Evolutionary conservation across 2,113 vertebrate species (phyloP).

Genomic region (Solenodon paradoxus): DNA sequence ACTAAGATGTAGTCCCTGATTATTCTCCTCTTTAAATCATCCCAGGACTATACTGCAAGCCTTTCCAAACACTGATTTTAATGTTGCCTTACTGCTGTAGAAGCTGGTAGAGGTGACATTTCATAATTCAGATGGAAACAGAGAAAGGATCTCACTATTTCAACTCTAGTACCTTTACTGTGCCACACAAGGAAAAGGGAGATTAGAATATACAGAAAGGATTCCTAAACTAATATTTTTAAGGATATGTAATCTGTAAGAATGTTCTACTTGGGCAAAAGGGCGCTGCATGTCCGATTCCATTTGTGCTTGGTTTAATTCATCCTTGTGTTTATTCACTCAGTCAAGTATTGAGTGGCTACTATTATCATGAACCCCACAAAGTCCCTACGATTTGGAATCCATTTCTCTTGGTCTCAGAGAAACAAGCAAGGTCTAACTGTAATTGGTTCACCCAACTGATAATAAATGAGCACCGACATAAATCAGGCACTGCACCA

Average conservation of each 20-base stretch:
- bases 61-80: conserved; percentile 80
- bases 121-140: conserved; percentile 79
- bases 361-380: not conserved
- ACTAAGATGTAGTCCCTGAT: conserved; percentile 71
- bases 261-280: not conserved
- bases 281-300: not conserved
- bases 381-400: not conserved
- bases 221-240: not conserved
- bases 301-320: not conserved
- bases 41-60: conserved; percentile 30
- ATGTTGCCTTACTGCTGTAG: conserved; percentile 70
- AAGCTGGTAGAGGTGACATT: conserved; percentile 63
- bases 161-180: not conserved
- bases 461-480: not conserved
- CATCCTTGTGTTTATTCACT: not conserved
- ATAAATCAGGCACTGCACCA: not conserved
- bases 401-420: not conserved
- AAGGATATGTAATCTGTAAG: not conserved
- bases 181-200: not conserved
- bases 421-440: not conserved
- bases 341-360: not conserved
- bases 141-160: conserved; percentile 61
- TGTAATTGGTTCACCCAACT: not conserved
- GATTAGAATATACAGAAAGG: not conserved
- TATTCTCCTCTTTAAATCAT: conserved; percentile 79